phyloP scores from a whole-genome alignment of 2,113 vertebrate species.

The Nyctereutes procyonoides region DNA sequence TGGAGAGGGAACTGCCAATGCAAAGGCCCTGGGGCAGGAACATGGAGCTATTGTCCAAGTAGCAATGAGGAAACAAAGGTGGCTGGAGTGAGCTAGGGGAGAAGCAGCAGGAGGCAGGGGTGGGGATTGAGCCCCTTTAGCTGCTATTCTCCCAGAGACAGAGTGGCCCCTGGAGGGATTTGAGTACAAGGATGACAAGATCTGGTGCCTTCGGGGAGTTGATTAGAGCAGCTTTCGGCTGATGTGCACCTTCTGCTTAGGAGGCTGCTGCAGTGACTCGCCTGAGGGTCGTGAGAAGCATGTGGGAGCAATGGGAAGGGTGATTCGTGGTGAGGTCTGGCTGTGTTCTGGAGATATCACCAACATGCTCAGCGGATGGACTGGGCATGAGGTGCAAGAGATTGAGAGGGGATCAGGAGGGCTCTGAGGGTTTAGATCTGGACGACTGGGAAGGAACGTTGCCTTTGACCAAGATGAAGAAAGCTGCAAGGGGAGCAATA shows the following conservation, averaged over 20 bases:
- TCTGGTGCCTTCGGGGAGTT: background rate
- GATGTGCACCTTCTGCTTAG: too few species aligned
- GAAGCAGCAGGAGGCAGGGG: background rate
- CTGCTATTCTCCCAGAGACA: background rate
- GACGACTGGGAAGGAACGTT: background rate
- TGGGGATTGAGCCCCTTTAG: background rate
- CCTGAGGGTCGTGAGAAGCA: background rate
- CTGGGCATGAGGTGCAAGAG: background rate
- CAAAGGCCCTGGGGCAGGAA: background rate
- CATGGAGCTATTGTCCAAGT: background rate
- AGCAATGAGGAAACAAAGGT: background rate
- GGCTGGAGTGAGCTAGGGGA: background rate
- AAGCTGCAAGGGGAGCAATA: fast-evolving
- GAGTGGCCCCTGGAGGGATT: too few species aligned
- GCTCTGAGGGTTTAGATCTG: too few species aligned
- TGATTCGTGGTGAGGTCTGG: background rate
- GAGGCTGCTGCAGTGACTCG: background rate
- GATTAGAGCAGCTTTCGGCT: background rate
- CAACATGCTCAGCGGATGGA: background rate
- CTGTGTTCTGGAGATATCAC: background rate
- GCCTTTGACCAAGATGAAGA: background rate
- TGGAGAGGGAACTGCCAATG: background rate
- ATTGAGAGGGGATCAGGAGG: background rate
- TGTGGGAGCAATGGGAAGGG: fast-evolving
- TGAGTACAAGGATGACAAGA: too few species aligned